Evolutionary conservation across 2,888 invertebrate species (phyloP), one percentile per base, ranked within the genome.

Genomic region (Gymnoscelis rufifasciata): DNA sequence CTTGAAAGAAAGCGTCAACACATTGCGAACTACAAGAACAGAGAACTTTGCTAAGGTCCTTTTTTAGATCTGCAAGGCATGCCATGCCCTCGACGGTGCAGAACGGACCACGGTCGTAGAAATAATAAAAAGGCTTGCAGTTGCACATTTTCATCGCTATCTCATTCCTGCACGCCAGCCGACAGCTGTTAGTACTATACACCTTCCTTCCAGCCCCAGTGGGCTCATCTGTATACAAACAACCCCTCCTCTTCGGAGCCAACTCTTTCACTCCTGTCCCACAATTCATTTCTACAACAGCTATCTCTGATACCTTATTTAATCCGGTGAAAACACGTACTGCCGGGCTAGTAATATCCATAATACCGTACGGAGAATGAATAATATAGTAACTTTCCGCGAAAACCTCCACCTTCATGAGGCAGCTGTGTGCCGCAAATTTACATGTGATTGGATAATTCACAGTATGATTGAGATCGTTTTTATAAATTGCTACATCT

Each of bases 91-190:
- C 64, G 0, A 89, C 62, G 15, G 79, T 72, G 59, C 92, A 92
- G 0, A 64, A 46, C 40, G 79, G 80, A 7, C 90, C 70, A 89
- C 91, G 86, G 59, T 89, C 83, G 57, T 88, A 88, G 40, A 86
- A 82, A 54, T 91, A 91, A 60, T 91, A 91, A 52, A 89, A 91
- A 0, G 92, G 92, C 15, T 78, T 80, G 59, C 92, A 92, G 0
- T 89, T 89, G 54, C 92, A 92, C 2, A 87, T 59, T 33, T 87
- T 69, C 27, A 88, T 43, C 0, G 90, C 88, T 7, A 90, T 51
- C 19, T 71, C 69, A 55, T 88, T 89, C 8, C 91, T 73, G 58
- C 92, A 92, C 0, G 83, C 64, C 42, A 90, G 77, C 0, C 90
- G 82, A 55, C 92, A 92, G 0, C 90, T 78, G 43, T 89, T 89